Base-by-base conservation (phyloP, 37 sponge, comb jelly and placozoan species). In the Oscarella lobularis region DNA sequence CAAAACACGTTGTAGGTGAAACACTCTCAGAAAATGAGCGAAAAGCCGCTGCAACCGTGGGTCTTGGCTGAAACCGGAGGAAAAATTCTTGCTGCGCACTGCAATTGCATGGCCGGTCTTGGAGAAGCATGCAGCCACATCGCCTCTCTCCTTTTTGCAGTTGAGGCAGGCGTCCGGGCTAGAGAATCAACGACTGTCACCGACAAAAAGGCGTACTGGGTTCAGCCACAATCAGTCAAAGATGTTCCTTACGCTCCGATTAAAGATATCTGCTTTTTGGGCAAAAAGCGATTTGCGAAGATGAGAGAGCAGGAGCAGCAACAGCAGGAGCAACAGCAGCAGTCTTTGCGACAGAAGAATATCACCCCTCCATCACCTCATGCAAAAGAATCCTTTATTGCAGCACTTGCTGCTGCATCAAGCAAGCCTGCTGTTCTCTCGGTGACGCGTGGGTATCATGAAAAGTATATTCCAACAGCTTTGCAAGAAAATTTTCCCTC, bases 91-190 rank as follows among this genome's bases (percentile, higher is more conserved):
- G 6, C 78, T 39, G 82, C 78, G 0, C 91, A 90, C 76, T 90
- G 91, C 66, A 73, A 86, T 41, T 90, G 90, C 76, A 89, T 86
- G 81, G 84, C 84, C 38, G 87, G 87, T 0, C 75, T 84, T 0
- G 85, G 86, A 14, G 86, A 89, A 67, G 40, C 78, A 33, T 90
- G 87, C 73, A 34, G 78, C 33, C 87, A 90, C 80, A 69, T 83
- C 20, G 87, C 85, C 33, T 73, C 84, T 27, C 29, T 90, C 0
- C 76, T 90, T 1, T 90, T 67, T 67, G 76, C 79, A 30, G 41
- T 81, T 20, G 91, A 80, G 69, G 41, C 75, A 35, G 55, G 29
- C 0, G 77, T 82, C 1, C 20, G 74, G 3, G 74, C 66, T 30
- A 79, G 77, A 65, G 82, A 75, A 4, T 79, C 85, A 35, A 2